A percentile compares a stretch with the other conserved stretches of the same genome.
Evolutionary conservation across 2,113 vertebrate genomes (phyloP).

Genomic region (Grallaria varia): DNA sequence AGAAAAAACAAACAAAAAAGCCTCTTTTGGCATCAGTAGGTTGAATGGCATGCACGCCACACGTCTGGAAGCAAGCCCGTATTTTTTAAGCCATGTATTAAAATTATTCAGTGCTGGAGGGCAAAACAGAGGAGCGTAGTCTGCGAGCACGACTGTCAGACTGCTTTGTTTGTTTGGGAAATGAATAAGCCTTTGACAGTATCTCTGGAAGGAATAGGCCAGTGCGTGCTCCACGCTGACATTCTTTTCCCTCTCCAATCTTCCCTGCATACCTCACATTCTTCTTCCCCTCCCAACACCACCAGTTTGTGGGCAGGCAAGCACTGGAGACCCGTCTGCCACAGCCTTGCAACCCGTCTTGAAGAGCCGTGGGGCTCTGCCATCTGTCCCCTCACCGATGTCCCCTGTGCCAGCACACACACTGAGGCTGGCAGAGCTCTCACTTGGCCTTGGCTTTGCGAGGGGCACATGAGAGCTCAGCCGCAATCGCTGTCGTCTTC

Average conservation of each 20-base stretch:
- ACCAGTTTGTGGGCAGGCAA: not conserved
- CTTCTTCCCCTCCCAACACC: conserved; percentile 29
- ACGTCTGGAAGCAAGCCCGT: not conserved
- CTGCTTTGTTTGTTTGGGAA: conserved; percentile 61
- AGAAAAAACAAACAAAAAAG: not conserved
- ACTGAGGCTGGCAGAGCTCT: not conserved
- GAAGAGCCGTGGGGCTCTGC: not conserved
- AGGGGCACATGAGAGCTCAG: accelerated
- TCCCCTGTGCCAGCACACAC: accelerated
- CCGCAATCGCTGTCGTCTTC: accelerated
- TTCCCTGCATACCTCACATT: conserved; percentile 64
- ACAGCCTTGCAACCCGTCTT: not conserved
- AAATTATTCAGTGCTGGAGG: conserved; percentile 13
- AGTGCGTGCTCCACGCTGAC: conserved; percentile 6
- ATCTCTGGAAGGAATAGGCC: conserved; percentile 40
- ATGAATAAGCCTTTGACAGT: conserved; percentile 68
- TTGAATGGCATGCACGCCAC: conserved; percentile 20
- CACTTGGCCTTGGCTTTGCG: not conserved
- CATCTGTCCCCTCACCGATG: not conserved
- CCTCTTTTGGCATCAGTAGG: conserved; percentile 34
- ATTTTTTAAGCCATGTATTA: conserved; percentile 31
- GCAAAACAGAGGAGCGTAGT: conserved; percentile 45
- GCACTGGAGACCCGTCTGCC: not conserved
- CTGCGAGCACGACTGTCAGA: not conserved
- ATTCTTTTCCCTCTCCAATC: conserved; percentile 43